phyloP scores from a whole-genome alignment of 1,140 invertebrate species.

The Diprion similis region DNA sequence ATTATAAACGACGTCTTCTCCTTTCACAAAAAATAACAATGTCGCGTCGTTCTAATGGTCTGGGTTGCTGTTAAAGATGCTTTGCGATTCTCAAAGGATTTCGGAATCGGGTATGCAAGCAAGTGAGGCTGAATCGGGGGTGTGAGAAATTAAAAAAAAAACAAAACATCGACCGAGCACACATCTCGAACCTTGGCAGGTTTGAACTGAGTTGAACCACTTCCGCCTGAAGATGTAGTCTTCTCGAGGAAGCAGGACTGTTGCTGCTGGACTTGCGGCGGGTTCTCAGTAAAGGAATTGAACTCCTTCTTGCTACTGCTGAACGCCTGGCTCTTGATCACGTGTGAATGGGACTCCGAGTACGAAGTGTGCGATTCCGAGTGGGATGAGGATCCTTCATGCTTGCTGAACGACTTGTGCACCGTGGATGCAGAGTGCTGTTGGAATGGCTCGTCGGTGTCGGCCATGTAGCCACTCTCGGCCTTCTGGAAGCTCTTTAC shows the following conservation, averaged over 20 bases:
- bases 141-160: not conserved
- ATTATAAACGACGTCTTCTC: not conserved
- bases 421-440: slow-evolving; percentile 32
- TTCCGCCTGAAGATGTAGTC: slow-evolving; percentile 32
- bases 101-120: not conserved
- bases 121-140: not conserved
- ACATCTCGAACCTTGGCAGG: slow-evolving; percentile 52
- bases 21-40: not conserved
- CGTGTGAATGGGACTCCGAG: slow-evolving; percentile 39
- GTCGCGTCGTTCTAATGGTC: not conserved
- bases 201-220: slow-evolving; percentile 35
- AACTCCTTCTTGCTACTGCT: slow-evolving; percentile 45
- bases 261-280: slow-evolving; percentile 43
- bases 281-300: slow-evolving; percentile 23
- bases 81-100: not conserved
- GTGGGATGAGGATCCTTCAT: slow-evolving; percentile 43
- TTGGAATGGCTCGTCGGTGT: slow-evolving; percentile 70
- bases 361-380: slow-evolving; percentile 42
- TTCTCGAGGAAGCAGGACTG: slow-evolving; percentile 50
- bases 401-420: slow-evolving; percentile 45
- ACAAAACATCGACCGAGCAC: not conserved
- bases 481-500: slow-evolving; percentile 57
- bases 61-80: not conserved
- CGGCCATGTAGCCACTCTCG: slow-evolving; percentile 75
- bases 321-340: slow-evolving; percentile 50